phyloP scores from a whole-genome alignment of 2,113 vertebrate genomes.

The Hippoglossus stenolepis region DNA sequence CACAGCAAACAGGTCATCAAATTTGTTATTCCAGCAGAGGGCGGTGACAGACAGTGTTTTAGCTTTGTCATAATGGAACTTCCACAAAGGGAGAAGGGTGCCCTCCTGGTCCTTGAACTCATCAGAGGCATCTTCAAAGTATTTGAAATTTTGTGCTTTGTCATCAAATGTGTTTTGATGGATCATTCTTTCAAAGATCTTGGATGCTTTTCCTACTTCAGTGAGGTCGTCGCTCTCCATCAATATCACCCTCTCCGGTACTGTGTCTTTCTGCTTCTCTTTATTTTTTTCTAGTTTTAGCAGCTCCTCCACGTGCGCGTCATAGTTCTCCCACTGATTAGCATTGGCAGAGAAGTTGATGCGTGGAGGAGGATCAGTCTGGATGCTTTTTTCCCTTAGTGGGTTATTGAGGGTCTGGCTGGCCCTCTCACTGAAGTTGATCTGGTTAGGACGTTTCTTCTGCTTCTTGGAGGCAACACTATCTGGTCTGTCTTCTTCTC shows the following conservation, averaged over 20 bases:
- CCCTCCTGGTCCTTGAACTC: constrained; percentile 89
- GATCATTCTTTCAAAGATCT: constrained; percentile 92
- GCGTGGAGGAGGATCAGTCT: constrained; percentile 88
- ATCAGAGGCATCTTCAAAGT: constrained; percentile 91
- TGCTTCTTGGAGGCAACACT: constrained; percentile 62
- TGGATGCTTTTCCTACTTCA: constrained; percentile 85
- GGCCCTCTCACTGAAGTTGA: constrained; percentile 92
- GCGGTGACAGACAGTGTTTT: constrained; percentile 92
- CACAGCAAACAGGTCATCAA: constrained; percentile 91
- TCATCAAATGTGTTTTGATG: constrained; percentile 92
- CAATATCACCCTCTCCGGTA: constrained; percentile 67
- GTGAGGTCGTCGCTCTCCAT: constrained; percentile 84
- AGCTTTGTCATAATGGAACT: constrained; percentile 89
- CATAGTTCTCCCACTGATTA: constrained; percentile 95
- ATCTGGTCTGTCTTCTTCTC: constrained; percentile 57
- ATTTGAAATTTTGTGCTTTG: constrained; percentile 93
- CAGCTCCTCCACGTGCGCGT: constrained; percentile 88
- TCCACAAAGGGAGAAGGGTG: constrained; percentile 94
- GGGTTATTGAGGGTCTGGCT: constrained; percentile 88
- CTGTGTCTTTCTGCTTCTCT: constrained; percentile 85
- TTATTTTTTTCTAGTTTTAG: constrained; percentile 88
- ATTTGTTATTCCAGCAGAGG: constrained; percentile 96
- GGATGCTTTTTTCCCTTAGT: constrained; percentile 84
- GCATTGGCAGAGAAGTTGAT: constrained; percentile 86
- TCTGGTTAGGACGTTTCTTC: constrained; percentile 86